A percentile compares a stretch with the other conserved stretches of the same genome.
Conservation (phyloP, 2,797 vertebrate genomes). For the Eupleurogrammus muticus region DNA sequence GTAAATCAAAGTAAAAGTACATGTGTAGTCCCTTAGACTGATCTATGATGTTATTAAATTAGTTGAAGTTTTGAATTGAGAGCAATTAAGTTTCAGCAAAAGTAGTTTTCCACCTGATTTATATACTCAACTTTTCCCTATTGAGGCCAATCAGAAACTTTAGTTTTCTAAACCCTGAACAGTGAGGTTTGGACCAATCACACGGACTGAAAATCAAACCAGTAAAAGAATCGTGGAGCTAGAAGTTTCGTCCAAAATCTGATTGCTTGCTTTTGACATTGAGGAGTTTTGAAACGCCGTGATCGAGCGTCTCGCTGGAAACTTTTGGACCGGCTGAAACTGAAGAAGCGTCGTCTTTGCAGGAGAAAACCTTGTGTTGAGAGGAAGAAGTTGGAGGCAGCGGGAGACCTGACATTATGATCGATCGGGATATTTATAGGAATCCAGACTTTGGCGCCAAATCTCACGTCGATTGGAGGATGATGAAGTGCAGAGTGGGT, state of each 20-base stretch:
- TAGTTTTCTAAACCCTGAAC: too few relatives aligned
- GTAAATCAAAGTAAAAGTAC: too few relatives aligned
- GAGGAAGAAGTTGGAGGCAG: slow-evolving; percentile 12
- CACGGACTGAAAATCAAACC: slow-evolving; percentile 5
- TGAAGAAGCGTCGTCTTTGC: slow-evolving; percentile 4
- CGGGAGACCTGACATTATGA: slow-evolving; percentile 29
- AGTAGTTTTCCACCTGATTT: too few relatives aligned
- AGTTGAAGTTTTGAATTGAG: too few relatives aligned
- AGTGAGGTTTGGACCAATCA: slow-evolving; percentile 1
- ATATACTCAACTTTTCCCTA: too few relatives aligned
- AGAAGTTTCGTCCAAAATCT: not conserved
- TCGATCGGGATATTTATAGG: slow-evolving; percentile 20
- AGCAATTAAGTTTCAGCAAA: too few relatives aligned
- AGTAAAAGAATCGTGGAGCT: not conserved
- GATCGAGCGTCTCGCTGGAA: not conserved
- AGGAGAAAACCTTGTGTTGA: not conserved
- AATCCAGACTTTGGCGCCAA: slow-evolving; percentile 36
- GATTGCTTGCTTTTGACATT: not conserved
- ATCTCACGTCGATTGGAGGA: slow-evolving; percentile 17
- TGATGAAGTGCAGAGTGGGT: slow-evolving; percentile 21
- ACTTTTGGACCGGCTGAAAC: slow-evolving; percentile 18
- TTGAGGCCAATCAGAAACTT: too few relatives aligned
- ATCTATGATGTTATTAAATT: too few relatives aligned
- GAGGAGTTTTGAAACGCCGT: not conserved
- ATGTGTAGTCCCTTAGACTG: too few relatives aligned